Percentiles rank a stretch among this genome's conserved stretches.
Conservation (phyloP, 2,113 vertebrate genomes). For the Pachypanchax playfairii region DNA sequence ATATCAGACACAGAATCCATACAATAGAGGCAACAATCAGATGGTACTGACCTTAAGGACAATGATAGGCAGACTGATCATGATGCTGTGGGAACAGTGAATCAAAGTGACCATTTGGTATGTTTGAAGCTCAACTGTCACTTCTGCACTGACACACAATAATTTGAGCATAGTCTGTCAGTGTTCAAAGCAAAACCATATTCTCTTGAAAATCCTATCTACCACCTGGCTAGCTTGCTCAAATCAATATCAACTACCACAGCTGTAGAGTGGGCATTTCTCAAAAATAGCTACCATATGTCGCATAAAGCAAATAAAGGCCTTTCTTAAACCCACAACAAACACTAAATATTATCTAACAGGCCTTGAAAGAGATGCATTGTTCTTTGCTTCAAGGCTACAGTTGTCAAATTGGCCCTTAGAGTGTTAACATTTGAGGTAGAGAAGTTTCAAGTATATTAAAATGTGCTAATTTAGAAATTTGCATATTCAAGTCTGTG, state of each 20-base stretch:
- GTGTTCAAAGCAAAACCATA: conserved; percentile 48
- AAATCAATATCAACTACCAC: conserved; percentile 71
- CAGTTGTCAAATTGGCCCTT: conserved; percentile 40
- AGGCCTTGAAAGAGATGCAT: conserved; percentile 6
- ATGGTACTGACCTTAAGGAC: conserved; percentile 33
- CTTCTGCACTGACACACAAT: conserved; percentile 43
- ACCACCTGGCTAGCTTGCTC: conserved; percentile 67
- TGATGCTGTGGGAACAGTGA: conserved; percentile 34
- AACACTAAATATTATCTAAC: conserved; percentile 15
- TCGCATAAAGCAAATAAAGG: conserved; percentile 39
- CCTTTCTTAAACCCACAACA: conserved; percentile 19
- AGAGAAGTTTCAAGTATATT: conserved; percentile 57
- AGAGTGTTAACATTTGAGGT: conserved; percentile 31
- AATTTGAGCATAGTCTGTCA: conserved; percentile 40
- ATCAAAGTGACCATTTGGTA: conserved; percentile 46
- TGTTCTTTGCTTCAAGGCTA: conserved; percentile 26
- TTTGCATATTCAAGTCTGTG: conserved; percentile 75
- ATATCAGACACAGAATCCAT: conserved; percentile 5
- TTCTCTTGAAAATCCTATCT: conserved; percentile 51
- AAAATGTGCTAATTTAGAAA: conserved; percentile 68
- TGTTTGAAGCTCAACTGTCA: conserved; percentile 57
- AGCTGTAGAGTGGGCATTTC: conserved; percentile 59
- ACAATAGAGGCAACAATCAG: conserved; percentile 31
- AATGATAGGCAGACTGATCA: conserved; percentile 62
- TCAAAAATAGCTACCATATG: conserved; percentile 65